Conservation (phyloP, 2,113 vertebrate genomes). For the Eonycteris spelaea region DNA sequence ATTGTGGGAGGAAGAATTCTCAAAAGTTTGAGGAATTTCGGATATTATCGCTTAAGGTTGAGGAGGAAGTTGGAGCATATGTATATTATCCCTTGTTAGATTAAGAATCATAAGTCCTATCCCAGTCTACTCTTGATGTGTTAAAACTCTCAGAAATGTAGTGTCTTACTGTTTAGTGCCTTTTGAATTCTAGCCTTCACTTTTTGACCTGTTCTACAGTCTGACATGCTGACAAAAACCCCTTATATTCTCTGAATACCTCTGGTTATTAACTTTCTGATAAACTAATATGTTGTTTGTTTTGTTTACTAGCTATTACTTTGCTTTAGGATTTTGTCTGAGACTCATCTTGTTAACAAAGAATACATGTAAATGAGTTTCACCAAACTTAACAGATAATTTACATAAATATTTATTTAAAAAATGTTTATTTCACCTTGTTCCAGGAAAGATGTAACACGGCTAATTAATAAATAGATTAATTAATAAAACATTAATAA, state of each 20-base stretch:
- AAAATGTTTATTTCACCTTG: slow-evolving; percentile 18
- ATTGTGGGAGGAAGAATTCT: background rate
- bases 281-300: background rate
- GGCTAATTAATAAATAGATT: background rate
- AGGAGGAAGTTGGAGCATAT: background rate
- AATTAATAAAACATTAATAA: background rate
- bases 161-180: background rate
- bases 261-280: slow-evolving; percentile 1
- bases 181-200: background rate
- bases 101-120: background rate
- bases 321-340: slow-evolving; percentile 36
- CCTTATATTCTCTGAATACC: background rate
- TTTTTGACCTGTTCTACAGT: background rate
- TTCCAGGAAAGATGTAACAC: slow-evolving; percentile 50
- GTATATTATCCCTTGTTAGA: background rate
- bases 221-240: background rate
- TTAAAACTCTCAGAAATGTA: background rate
- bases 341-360: background rate
- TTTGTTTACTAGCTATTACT: background rate
- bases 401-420: slow-evolving; percentile 1
- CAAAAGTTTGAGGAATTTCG: slow-evolving; percentile 37
- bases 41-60: background rate
- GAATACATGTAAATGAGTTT: background rate
- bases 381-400: background rate
- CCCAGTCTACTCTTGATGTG: background rate